Evolutionary conservation across 2,113 vertebrate genomes (phyloP).

Genomic region (Sceloporus undulatus): DNA sequence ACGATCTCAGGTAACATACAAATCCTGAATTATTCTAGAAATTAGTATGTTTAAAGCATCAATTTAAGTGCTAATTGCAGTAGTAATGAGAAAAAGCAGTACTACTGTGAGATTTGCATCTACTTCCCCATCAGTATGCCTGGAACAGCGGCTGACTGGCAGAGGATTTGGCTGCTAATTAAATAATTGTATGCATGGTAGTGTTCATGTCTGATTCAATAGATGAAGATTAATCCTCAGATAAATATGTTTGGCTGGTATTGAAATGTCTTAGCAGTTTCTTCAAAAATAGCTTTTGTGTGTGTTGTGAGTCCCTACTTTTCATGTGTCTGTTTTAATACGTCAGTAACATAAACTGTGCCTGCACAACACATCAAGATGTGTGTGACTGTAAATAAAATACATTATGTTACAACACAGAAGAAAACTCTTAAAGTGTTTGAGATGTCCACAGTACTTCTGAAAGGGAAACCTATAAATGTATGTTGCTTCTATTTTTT

Average conservation of each 20-base stretch:
- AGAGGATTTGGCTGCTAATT: slow-evolving; percentile 94
- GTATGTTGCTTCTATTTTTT: slow-evolving; percentile 26
- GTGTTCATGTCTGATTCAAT: slow-evolving; percentile 93
- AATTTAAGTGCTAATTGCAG: slow-evolving; percentile 99
- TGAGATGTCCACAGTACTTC: neutral
- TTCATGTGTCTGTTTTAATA: slow-evolving; percentile 48
- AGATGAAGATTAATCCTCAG: slow-evolving; percentile 97
- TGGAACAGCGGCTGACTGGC: slow-evolving; percentile 86
- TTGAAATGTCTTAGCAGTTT: slow-evolving; percentile 87
- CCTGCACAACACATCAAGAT: slow-evolving; percentile 44
- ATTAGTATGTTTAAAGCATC: slow-evolving; percentile 95
- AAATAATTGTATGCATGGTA: slow-evolving; percentile 99
- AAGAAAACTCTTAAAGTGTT: slow-evolving; percentile 31
- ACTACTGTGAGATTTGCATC: slow-evolving; percentile 88
- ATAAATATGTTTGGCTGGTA: slow-evolving; percentile 98
- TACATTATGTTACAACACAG: slow-evolving; percentile 14
- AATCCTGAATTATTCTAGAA: slow-evolving; percentile 94
- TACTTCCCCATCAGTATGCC: slow-evolving; percentile 91
- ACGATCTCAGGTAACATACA: slow-evolving; percentile 89
- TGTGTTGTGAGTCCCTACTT: slow-evolving; percentile 59
- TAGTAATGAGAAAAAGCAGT: slow-evolving; percentile 96
- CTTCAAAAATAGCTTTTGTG: slow-evolving; percentile 83
- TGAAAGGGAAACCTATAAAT: slow-evolving; percentile 25
- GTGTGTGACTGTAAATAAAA: slow-evolving; percentile 33
- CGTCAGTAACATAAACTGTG: slow-evolving; percentile 56